Evolutionary conservation across 2,797 vertebrate genomes (phyloP), one percentile per base, ranked within the genome.

Genomic region (Poecile montanus): DNA sequence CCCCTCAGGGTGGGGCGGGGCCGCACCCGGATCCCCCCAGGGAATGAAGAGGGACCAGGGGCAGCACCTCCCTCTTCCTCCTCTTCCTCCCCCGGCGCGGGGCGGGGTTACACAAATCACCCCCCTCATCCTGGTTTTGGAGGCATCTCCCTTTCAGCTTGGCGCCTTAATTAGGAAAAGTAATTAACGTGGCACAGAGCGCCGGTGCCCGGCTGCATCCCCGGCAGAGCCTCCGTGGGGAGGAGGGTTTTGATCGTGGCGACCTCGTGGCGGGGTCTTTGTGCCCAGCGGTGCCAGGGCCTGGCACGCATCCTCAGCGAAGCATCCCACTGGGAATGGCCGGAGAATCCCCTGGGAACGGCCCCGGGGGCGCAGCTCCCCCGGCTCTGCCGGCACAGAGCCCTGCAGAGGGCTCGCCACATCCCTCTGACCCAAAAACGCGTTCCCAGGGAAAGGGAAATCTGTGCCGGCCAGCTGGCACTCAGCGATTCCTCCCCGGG

Each of bases 41-140:
- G 23, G 5, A 10, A 44, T 3, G 38, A 36, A 0, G 4, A 56
- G 19, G 34, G 13, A 30, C 10, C 38, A 7, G 6, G 1, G 2
- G 47, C 11, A 2, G 9, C 80, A 4, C 14, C 53, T 2, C 29
- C 80, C 29, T 13, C 72, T 0, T 60, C 73, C 16, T 85, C 29
- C 36, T 71, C 34, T 11, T 76, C 47, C 32, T 70, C 44, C 40
- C 34, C 26, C 8, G 2, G 32, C 21, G 30, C 6, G 23, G n/a
- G 48, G 56, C 42, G 66, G 58, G 34, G 57, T 34, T 16, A 40
- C 68, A 76, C 73, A 79, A n/a, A 89, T 16, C 63, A n/a, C 2
- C 40, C 53, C 51, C 48, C 54, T 36, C 29, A 4, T 12, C 83
- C 71, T 14, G 0, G 2, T 14, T 71, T 75, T 7, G 18, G 45